Conservation (phyloP, 2,888 invertebrate species). For the Cephonodes hylas region DNA sequence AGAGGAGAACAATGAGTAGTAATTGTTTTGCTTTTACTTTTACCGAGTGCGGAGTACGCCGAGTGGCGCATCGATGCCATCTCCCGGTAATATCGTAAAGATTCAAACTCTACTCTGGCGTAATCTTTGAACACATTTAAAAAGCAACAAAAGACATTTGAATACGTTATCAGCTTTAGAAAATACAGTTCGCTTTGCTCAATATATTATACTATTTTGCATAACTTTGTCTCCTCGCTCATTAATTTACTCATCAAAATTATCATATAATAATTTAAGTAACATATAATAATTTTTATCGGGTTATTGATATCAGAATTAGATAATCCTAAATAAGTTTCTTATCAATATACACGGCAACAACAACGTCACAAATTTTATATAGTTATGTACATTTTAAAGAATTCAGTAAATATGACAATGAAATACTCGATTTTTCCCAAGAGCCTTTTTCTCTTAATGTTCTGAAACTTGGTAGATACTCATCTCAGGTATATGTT, state of each 20-base stretch:
- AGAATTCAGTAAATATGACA: background rate
- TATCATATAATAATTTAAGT: background rate
- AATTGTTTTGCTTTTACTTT: conserved; percentile 45
- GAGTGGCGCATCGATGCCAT: conserved; percentile 28
- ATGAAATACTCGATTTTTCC: too few relatives aligned
- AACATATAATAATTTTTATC: too few relatives aligned
- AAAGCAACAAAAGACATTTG: conserved; percentile 26
- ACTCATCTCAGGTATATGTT: too few relatives aligned
- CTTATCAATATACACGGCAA: too few relatives aligned
- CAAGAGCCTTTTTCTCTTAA: too few relatives aligned
- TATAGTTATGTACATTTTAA: too few relatives aligned
- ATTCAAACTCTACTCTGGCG: conserved; percentile 42
- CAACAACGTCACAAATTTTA: too few relatives aligned
- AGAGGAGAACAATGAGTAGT: conserved; percentile 50
- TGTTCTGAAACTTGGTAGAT: too few relatives aligned
- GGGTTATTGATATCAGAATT: too few relatives aligned
- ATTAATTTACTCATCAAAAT: background rate
- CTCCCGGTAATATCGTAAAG: conserved; percentile 41
- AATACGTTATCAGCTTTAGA: background rate
- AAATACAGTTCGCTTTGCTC: background rate
- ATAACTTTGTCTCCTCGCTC: background rate
- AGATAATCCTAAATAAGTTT: too few relatives aligned
- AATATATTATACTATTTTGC: too few relatives aligned
- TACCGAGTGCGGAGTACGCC: conserved; percentile 27
- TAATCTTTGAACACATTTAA: conserved; percentile 34